These are phyloP conservation scores for Campylomormyrus tamandua DNA, from an alignment of 2,113 vertebrate genomes.

Conservation along the genomic window DNA sequence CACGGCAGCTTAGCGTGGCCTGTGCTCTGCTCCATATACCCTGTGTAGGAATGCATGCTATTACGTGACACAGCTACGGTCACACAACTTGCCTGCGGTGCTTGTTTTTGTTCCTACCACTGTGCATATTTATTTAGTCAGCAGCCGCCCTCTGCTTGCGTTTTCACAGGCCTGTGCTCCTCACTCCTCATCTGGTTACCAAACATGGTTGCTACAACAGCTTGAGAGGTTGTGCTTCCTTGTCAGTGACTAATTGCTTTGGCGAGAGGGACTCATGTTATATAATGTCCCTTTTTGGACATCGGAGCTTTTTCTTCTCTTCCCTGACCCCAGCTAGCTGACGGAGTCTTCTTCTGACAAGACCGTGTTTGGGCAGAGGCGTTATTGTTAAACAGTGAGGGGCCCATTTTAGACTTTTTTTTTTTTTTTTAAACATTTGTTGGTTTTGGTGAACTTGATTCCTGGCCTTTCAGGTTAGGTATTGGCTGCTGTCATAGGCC, in stretches of 20 bases:
- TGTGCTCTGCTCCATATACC: not conserved
- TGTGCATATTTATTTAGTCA: slow-evolving; percentile 16
- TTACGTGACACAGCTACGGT: not conserved
- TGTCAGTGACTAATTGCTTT: slow-evolving; percentile 20
- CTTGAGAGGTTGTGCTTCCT: not conserved
- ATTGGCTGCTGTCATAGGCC: not conserved
- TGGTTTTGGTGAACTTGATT: not conserved
- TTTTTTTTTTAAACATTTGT: not conserved
- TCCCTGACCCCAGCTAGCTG: not conserved
- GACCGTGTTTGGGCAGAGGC: not conserved
- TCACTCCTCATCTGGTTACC: slow-evolving; percentile 12
- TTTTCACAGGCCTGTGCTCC: not conserved
- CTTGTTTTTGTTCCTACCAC: not conserved
- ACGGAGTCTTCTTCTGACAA: not conserved
- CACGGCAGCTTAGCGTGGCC: not conserved
- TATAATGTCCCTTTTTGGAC: not conserved
- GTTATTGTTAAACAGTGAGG: not conserved
- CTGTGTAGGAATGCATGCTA: not conserved
- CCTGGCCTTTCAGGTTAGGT: not conserved
- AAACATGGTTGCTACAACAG: slow-evolving; percentile 22
- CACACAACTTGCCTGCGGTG: not conserved
- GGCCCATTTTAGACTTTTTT: not conserved
- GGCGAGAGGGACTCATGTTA: not conserved
- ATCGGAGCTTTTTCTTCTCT: not conserved
- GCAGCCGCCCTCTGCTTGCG: not conserved